A percentile compares a stretch with the other conserved stretches of the same genome.
phyloP scores from a whole-genome alignment of 2,888 invertebrate species.

The Ariolimax columbianus region DNA sequence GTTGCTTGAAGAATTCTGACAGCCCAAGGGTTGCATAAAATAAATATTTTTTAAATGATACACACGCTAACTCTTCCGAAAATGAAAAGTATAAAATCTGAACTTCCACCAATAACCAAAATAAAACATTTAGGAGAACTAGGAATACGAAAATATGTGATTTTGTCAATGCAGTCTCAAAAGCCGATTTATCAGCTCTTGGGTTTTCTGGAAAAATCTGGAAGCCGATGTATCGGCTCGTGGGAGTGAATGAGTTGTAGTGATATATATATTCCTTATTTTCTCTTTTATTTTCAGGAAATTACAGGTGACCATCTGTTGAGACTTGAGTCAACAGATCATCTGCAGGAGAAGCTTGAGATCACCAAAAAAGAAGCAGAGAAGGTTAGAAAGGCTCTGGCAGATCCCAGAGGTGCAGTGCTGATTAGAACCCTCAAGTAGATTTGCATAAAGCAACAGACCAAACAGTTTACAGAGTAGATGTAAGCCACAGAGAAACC shows the following conservation, averaged over 20 bases:
- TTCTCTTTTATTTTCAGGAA: conserved; percentile 26
- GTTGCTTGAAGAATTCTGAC: no score
- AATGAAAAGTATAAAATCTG: no score
- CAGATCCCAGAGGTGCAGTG: conserved; percentile 44
- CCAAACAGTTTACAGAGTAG: neutral
- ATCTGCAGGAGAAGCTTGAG: conserved; percentile 40
- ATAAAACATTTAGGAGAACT: no score
- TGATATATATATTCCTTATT: neutral
- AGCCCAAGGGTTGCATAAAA: no score
- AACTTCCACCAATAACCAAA: no score
- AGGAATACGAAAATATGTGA: no score
- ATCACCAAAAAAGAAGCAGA: conserved; percentile 48
- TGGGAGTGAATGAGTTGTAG: neutral
- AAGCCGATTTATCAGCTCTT: no score
- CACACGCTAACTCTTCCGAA: no score
- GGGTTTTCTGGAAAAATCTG: no score
- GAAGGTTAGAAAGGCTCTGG: conserved; percentile 49
- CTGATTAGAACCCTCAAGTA: conserved; percentile 22
- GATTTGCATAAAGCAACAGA: neutral
- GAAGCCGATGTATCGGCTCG: no score
- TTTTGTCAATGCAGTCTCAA: no score
- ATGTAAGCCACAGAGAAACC: neutral
- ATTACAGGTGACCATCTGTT: conserved; percentile 54
- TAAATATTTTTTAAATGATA: no score
- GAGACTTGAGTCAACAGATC: conserved; percentile 43